phyloP scores from a whole-genome alignment of 2,113 vertebrate genomes.

The Dicerorhinus sumatrensis region DNA sequence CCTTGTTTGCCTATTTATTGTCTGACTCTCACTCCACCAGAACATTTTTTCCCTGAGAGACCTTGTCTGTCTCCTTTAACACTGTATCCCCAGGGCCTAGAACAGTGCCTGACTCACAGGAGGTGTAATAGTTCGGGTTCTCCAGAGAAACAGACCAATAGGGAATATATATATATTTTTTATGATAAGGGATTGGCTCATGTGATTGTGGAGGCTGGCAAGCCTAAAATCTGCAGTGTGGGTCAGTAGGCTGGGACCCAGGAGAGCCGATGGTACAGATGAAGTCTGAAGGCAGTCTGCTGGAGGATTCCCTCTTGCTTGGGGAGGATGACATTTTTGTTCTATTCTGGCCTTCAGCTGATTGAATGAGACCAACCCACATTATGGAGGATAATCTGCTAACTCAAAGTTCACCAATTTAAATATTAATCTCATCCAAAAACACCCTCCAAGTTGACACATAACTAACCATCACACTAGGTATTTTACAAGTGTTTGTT shows the following conservation, averaged over 20 bases:
- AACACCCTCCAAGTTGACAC: neutral
- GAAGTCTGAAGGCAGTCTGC: neutral
- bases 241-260: neutral
- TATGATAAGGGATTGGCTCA: neutral
- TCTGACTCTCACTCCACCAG: neutral
- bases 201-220: neutral
- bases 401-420: neutral
- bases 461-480: neutral
- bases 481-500: neutral
- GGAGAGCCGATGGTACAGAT: rapidly evolving
- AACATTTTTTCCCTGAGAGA: neutral
- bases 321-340: neutral
- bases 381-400: neutral
- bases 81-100: neutral
- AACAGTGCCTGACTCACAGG: neutral
- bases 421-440: neutral
- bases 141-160: neutral
- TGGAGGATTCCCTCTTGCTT: neutral
- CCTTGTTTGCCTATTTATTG: neutral
- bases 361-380: neutral
- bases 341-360: neutral
- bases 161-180: neutral
- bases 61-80: neutral
- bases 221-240: neutral
- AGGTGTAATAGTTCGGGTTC: neutral